A percentile compares a stretch with the other conserved stretches of the same genome.
phyloP scores from a whole-genome alignment of 1,140 invertebrate genomes.

The Physella acuta region DNA sequence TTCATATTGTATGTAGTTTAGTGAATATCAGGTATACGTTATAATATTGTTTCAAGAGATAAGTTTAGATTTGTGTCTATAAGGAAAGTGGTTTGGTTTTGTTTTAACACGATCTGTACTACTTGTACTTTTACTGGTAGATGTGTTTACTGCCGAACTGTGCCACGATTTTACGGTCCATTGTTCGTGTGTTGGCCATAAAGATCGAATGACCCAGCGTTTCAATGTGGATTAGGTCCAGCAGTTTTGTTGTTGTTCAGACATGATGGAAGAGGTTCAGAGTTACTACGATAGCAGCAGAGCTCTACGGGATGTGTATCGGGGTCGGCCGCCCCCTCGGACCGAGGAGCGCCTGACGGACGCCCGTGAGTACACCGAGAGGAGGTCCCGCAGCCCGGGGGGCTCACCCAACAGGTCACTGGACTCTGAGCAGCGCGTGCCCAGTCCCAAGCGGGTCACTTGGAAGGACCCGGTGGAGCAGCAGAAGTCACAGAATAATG shows the following conservation, averaged over 20 bases:
- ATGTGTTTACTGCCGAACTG: too few species aligned
- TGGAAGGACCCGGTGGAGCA: conserved; percentile 44
- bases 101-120: too few species aligned
- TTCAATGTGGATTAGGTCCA: too few species aligned
- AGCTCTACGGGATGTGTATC: neutral
- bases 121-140: too few species aligned
- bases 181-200: too few species aligned
- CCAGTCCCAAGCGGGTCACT: conserved; percentile 42
- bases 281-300: conserved; percentile 7
- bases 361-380: neutral
- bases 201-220: too few species aligned
- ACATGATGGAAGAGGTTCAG: neutral
- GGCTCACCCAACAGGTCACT: neutral
- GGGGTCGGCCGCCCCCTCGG: conserved; percentile 5
- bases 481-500: conserved; percentile 26
- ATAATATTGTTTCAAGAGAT: too few species aligned
- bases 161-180: too few species aligned
- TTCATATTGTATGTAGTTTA: too few species aligned
- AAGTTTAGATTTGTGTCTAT: too few species aligned
- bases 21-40: too few species aligned
- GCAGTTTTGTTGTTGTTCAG: neutral
- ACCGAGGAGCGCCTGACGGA: neutral
- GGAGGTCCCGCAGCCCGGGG: neutral
- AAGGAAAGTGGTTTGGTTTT: too few species aligned
- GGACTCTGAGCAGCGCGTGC: conserved; percentile 1